Evolutionary conservation across 2,888 invertebrate genomes (phyloP).

Genomic region (Drosophila sordidapex): DNA sequence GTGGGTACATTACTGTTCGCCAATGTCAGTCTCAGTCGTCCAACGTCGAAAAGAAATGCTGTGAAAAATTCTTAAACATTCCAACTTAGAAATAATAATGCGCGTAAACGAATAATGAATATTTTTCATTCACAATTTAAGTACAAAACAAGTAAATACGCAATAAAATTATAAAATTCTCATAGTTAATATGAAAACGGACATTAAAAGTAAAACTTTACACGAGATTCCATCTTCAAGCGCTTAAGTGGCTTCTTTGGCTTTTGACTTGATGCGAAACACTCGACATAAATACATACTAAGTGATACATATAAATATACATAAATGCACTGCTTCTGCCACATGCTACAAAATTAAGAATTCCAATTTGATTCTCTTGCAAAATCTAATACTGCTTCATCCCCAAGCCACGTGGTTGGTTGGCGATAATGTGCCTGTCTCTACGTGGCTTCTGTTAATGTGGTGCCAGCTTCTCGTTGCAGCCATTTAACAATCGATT

Average conservation of each 20-base stretch:
- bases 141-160: conserved; percentile 65
- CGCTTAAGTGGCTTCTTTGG: conserved; percentile 49
- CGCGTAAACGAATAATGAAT: conserved; percentile 47
- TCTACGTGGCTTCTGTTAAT: conserved; percentile 19
- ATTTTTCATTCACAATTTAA: conserved; percentile 67
- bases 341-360: conserved; percentile 28
- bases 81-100: conserved; percentile 9
- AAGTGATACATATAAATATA: conserved; percentile 53
- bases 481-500: conserved; percentile 91
- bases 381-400: conserved; percentile 64
- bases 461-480: conserved; percentile 44
- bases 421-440: background rate
- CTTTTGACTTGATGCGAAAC: conserved; percentile 38
- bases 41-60: conserved; percentile 12
- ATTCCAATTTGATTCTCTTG: conserved; percentile 24
- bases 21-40: conserved; percentile 87
- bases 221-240: conserved; percentile 17
- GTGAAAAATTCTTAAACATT: conserved; percentile 53
- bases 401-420: conserved; percentile 23
- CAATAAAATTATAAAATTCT: conserved; percentile 64
- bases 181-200: conserved; percentile 36
- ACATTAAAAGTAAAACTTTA: conserved; percentile 38
- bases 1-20: conserved; percentile 95
- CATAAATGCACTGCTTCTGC: conserved; percentile 58
- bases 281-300: conserved; percentile 39